phyloP scores from a whole-genome alignment of 1,140 invertebrate species.

The Ylistrum balloti region DNA sequence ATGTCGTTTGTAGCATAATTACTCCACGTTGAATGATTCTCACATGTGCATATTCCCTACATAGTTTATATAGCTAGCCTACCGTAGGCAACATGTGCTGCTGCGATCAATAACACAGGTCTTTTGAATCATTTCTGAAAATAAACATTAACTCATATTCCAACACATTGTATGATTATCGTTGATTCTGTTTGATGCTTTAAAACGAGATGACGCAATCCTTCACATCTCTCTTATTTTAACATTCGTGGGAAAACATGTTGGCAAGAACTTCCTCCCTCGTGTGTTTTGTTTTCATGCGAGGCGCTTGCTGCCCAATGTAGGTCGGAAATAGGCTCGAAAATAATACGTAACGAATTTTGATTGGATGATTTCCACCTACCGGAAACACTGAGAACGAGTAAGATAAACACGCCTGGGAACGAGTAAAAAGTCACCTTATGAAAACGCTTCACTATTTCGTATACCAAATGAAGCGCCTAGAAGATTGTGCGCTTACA shows the following conservation, averaged over 20 bases:
- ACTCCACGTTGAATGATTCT: background rate
- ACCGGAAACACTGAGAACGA: constrained; percentile 54
- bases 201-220: constrained; percentile 45
- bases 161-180: background rate
- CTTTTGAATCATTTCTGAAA: constrained; percentile 55
- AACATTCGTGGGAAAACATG: background rate
- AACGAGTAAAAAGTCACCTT: background rate
- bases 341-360: constrained; percentile 62
- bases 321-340: background rate
- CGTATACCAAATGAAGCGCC: background rate
- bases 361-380: constrained; percentile 65
- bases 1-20: constrained; percentile 76
- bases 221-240: constrained; percentile 48
- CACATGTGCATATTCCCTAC: constrained; percentile 44
- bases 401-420: background rate
- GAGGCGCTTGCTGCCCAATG: background rate
- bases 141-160: constrained; percentile 61
- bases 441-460: background rate
- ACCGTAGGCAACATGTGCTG: constrained; percentile 54
- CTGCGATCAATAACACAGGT: constrained; percentile 47
- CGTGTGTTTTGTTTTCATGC: constrained; percentile 31
- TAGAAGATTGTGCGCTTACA: background rate
- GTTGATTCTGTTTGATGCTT: background rate
- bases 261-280: background rate
- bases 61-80: constrained; percentile 36